Evolutionary conservation across 2,888 invertebrate genomes (phyloP).

Genomic region (Gymnocheta viridis): DNA sequence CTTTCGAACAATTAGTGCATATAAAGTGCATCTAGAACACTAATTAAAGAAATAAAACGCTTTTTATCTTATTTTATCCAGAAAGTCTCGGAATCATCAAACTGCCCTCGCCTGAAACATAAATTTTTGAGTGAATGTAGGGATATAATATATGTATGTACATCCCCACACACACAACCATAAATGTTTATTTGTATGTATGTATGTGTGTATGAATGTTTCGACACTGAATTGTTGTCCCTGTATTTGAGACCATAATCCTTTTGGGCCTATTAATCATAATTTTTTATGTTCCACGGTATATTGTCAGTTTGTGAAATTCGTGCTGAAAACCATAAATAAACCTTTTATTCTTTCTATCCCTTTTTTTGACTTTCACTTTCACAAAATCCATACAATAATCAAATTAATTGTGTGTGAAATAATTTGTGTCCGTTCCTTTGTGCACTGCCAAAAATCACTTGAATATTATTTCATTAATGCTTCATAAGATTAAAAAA

Average conservation of each 20-base stretch:
- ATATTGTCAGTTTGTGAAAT: slow-evolving; percentile 34
- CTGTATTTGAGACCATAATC: slow-evolving; percentile 41
- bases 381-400: slow-evolving; percentile 31
- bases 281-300: not conserved
- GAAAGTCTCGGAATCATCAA: no score
- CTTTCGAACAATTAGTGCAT: no score
- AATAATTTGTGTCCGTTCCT: slow-evolving; percentile 1
- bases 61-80: no score
- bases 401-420: slow-evolving; percentile 57
- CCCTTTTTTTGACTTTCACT: not conserved
- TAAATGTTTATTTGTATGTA: not conserved
- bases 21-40: no score
- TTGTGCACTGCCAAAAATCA: not conserved
- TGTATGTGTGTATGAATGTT: not conserved
- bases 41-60: no score
- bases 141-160: not conserved
- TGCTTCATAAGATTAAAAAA: no score
- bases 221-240: not conserved
- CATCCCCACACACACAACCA: not conserved
- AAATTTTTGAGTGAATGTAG: no score
- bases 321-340: slow-evolving; percentile 6
- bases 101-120: no score
- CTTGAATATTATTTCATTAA: not conserved
- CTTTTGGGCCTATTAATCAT: slow-evolving; percentile 53
- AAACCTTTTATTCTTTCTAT: not conserved